Percentiles rank a stretch among this genome's conserved stretches.
Conservation (phyloP, 2,113 vertebrate genomes). For the Gallinago paraguaiae region DNA sequence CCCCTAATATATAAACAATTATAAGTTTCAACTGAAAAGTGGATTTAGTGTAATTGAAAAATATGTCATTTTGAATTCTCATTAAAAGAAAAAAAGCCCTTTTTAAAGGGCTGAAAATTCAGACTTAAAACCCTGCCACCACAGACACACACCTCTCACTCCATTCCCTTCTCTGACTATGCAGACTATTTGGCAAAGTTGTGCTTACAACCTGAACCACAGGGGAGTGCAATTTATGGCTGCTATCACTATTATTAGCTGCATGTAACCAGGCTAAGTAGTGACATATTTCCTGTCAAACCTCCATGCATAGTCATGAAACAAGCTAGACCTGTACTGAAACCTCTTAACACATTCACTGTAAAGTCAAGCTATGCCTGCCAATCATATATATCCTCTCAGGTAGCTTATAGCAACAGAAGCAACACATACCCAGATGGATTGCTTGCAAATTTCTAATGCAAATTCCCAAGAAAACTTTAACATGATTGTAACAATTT, state of each 20-base stretch:
- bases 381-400: background rate
- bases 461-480: background rate
- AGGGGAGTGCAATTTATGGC: background rate
- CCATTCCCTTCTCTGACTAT: background rate
- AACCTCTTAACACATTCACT: background rate
- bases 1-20: background rate
- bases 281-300: background rate
- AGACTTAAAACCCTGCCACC: background rate
- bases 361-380: background rate
- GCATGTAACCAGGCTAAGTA: background rate
- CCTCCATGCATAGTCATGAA: background rate
- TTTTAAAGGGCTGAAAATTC: background rate
- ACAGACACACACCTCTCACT: background rate
- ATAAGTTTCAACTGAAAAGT: background rate
- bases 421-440: background rate
- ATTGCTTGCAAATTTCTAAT: background rate
- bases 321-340: background rate
- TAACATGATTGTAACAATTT: background rate
- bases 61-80: background rate
- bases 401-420: background rate
- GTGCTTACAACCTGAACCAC: background rate
- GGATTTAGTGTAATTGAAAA: background rate
- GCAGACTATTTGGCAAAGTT: background rate
- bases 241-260: background rate
- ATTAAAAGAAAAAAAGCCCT: background rate